Base-by-base conservation (phyloP, 2,113 vertebrate genomes). In the Rana temporaria region DNA sequence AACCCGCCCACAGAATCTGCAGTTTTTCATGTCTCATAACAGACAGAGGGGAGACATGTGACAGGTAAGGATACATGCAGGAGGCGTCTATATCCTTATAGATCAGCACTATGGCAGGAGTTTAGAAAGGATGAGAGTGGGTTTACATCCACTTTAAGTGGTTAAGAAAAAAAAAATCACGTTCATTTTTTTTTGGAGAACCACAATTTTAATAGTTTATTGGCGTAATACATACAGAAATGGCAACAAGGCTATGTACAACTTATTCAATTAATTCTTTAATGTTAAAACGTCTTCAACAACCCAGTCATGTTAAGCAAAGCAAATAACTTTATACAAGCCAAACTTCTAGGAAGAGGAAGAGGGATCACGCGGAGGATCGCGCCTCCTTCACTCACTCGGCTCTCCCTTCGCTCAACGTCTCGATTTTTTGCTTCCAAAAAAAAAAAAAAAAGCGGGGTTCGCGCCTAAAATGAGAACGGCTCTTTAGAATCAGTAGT, bases 401-500 rank as follows among this genome's bases (percentile, higher is more conserved):
- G 88, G 78, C 81, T 83, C 85, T 85, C 88, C 86, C 86, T 87
- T 87, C 93, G 90, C 91, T 87, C 90, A 92, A 90, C 91, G 90
- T 90, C 87, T 62, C 4, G n/a, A 8, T 12, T 48, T 12, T 48
- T 48, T 48, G 42, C 42, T 48, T 48, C 42, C 42, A 48, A 48
- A 1, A 14, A 48, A 12, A 48, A 42, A 8, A 1, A 1, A 48
- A 48, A 48, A 26, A 55, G 76, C 89, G 86, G 89, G 90, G 90
- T 90, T 87, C 86, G 88, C 88, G 84, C 87, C 79, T n/a, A 89
- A 91, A 84, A 59, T 87, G 88, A 89, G 89, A 90, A 90, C 89
- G 65, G 87, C 89, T 90, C 87, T 91, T 91, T 90, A 90, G 89
- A 92, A 93, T 95, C 94, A 95, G 94, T 95, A 95, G 94, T 95